Evolutionary conservation across 2,888 invertebrate genomes (phyloP), one percentile per base, ranked within the genome.

Genomic region (Drosophila limbata): DNA sequence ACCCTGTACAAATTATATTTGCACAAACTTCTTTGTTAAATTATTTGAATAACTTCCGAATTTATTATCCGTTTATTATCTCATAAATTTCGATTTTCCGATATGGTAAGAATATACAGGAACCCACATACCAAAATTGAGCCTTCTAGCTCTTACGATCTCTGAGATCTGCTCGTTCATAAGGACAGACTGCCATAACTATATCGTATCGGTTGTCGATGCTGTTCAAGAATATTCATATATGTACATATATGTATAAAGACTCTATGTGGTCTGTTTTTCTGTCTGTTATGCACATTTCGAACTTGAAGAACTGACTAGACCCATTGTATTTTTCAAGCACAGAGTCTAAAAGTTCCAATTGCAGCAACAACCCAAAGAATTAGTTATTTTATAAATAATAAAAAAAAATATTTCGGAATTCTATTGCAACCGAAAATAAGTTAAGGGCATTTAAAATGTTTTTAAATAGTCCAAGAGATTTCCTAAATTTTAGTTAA

Each of bases 311-410:
- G 25, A 25, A 25, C 25, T 6, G 15, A 39, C 15, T 1, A 39
- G 6, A 15, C n/a, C 37, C 8, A 8, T 39, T 39, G 15, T 8
- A 39, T 6, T 39, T 3, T 8, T 6, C 1, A n/a, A 37, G n/a
- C 8, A 39, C 37, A 39, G 37, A n/a, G 15, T 21, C 19, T 3
- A 21, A 15, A n/a, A n/a, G 15, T 25, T 39, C 25, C 31, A 15
- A 52, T 45, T 45, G 13, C 57, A 47, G 45, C 13, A 13, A 28
- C 57, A 15, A 17, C 13, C 56, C 19, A 37, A 15, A 17, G n/a
- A 17, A 44, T 31, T 31, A 25, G 2, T 53, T 37, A 45, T 47
- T 25, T 35, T 31, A 42, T 28, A 8, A 28, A 8, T 42, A 19
- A 31, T 19, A 33, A 21, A 10, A 53, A 31, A 15, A 21, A 5